phyloP scores from a whole-genome alignment of 2,888 invertebrate species.

The Synanthedon myopaeformis region DNA sequence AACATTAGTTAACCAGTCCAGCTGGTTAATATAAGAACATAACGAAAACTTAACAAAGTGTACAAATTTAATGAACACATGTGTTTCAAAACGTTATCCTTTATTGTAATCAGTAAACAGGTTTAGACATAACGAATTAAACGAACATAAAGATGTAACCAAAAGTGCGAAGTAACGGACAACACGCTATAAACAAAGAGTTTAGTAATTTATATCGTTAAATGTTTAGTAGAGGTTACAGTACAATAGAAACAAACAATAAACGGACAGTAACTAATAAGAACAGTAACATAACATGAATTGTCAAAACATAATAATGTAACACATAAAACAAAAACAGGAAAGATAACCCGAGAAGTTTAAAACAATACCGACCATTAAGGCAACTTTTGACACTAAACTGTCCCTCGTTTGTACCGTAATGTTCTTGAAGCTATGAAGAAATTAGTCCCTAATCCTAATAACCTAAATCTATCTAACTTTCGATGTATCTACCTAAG shows the following conservation, averaged over 20 bases:
- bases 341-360: slow-evolving; percentile 1
- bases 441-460: neutral
- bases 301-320: slow-evolving; percentile 10
- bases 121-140: too few species aligned
- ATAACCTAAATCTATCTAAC: slow-evolving; percentile 1
- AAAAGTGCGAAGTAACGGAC: too few species aligned
- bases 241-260: neutral
- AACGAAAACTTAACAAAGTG: slow-evolving; percentile 11
- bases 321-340: slow-evolving; percentile 6
- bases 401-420: neutral
- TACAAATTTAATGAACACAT: neutral
- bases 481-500: slow-evolving; percentile 1
- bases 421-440: neutral
- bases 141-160: too few species aligned
- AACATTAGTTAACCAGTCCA: slow-evolving; percentile 12
- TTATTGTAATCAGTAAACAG: too few species aligned
- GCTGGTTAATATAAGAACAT: slow-evolving; percentile 7
- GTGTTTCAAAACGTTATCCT: neutral
- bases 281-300: neutral
- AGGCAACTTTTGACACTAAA: slow-evolving; percentile 33
- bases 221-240: neutral
- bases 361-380: slow-evolving; percentile 60
- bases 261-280: neutral
- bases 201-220: too few species aligned
- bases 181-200: too few species aligned